Evolutionary conservation across 2,888 invertebrate genomes (phyloP).

Genomic region (Selenia dentaria): DNA sequence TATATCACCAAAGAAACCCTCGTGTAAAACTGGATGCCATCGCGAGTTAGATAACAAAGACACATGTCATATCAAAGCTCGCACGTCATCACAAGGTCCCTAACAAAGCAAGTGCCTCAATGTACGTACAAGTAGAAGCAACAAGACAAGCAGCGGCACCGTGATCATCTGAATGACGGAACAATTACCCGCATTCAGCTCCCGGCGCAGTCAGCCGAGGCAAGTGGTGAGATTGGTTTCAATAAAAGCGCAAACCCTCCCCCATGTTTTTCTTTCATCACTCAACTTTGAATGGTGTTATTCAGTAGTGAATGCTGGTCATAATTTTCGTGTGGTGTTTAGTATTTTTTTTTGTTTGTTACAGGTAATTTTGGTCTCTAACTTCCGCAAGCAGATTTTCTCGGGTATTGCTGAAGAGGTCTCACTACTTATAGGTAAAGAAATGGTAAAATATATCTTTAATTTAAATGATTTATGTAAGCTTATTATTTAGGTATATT

Average conservation of each 20-base stretch:
- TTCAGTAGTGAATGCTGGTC: conserved; percentile 47
- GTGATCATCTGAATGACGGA: conserved; percentile 81
- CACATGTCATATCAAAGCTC: conserved; percentile 70
- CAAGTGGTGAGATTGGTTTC: conserved; percentile 83
- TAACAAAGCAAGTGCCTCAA: conserved; percentile 66
- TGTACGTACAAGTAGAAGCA: conserved; percentile 59
- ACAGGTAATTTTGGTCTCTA: conserved; percentile 56
- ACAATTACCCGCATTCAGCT: conserved; percentile 81
- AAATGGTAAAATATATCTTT: no score
- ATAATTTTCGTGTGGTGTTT: conserved; percentile 17
- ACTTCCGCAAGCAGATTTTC: conserved; percentile 1
- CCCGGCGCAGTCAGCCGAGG: conserved; percentile 71
- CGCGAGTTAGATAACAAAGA: conserved; percentile 58
- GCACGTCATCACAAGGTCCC: conserved; percentile 61
- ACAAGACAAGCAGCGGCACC: conserved; percentile 70
- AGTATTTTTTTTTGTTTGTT: conserved; percentile 45
- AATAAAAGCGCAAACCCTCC: conserved; percentile 80
- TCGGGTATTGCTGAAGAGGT: no score
- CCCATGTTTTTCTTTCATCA: conserved; percentile 82
- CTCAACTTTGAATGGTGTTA: conserved; percentile 73
- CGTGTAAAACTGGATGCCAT: conserved; percentile 54
- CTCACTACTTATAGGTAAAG: no score
- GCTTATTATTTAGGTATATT: no score
- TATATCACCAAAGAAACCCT: no score
- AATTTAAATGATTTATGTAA: no score